Base-by-base conservation (phyloP, 2,888 invertebrate genomes). In the Hyles lineata region DNA sequence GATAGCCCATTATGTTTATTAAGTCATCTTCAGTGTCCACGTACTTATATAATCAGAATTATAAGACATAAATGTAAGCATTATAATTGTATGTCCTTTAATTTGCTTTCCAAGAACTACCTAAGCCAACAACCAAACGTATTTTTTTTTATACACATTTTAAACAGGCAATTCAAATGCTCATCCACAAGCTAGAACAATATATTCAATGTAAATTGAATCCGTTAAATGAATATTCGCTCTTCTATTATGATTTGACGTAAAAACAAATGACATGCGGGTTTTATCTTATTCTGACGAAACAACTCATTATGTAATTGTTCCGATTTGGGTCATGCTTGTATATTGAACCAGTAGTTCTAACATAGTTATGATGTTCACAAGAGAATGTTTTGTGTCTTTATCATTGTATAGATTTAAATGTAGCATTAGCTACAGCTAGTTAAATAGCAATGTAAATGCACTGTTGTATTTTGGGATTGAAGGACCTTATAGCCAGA, bases 141-240 rank as follows among this genome's bases (percentile, higher is more conserved):
- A 55, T 55, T 52, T 2, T 6, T 55, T 17, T 17, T n/a, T 0
- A 55, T 2, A 55, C n/a, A n/a, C n/a, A n/a, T n/a, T n/a, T n/a
- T n/a, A 17, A 55, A 15, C 6, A n/a, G 6, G 52, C 52, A 55
- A 67, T 67, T 43, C 63, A 63, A 23, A 21, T 19, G 29, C 0
- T 43, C 21, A 5, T 63, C 50, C 23, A 8, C 43, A 67, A 50
- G 23, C 15, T 17, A 21, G 15, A 23, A 15, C 25, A 25, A 67
- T 50, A 17, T 67, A 67, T 50, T 67, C 67, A 67, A 67, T 25
- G 67, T 23, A 50, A 67, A 50, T 67, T 43, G 17, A 23, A 50
- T 67, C 43, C 1, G 21, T 23, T 50, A 7, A n/a, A n/a, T 55
- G 67, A 67, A 67, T 50, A 50, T 67, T 67, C 67, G 17, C 17